Base-by-base conservation (phyloP, 2,113 vertebrate genomes). In the Nannospalax galili region DNA sequence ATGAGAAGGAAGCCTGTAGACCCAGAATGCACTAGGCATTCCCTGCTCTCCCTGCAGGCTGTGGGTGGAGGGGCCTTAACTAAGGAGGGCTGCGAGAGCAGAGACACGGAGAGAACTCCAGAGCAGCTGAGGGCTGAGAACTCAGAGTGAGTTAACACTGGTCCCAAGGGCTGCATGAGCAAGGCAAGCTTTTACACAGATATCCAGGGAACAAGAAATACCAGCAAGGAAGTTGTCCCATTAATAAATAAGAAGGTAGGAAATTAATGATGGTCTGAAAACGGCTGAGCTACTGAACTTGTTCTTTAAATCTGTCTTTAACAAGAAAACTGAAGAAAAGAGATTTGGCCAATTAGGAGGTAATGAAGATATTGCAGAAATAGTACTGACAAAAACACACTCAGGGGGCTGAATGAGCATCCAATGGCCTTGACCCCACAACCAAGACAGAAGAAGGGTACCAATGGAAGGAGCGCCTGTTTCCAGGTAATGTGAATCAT, bases 321-420 rank as follows among this genome's bases (percentile, higher is more conserved):
- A 98, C 98, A 98, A 98, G 98, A 98, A 98, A 98, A 98, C 98
- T 98, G 98, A 98, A 98, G 98, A 98, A 98, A 98, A 98, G 98
- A 98, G 97, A 98, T 98, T 98, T 98, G 98, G 98, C 98, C 98
- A 98, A 98, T 98, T 98, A 98, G 98, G 98, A 98, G 98, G 98
- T 98, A 98, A 98, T 98, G 98, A 98, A 98, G 98, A 98, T 97
- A 97, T 96, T 97, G 98, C 98, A 98, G 92, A 95, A 96, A 98
- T 98, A 98, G 95, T 98, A 98, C 96, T 98, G 98, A 98, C 98
- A 98, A 98, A 98, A 98, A 97, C 97, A 97, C 97, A 97, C 97
- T 88, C 98, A 30, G 64, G 35, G 11, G n/a, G 35, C 77, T 24
- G 52, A 48, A 52, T 91, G 94, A 92, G 62, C 22, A 45, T 81